phyloP scores from a whole-genome alignment of 1,140 invertebrate genomes.

The Zelostemma sp. region DNA sequence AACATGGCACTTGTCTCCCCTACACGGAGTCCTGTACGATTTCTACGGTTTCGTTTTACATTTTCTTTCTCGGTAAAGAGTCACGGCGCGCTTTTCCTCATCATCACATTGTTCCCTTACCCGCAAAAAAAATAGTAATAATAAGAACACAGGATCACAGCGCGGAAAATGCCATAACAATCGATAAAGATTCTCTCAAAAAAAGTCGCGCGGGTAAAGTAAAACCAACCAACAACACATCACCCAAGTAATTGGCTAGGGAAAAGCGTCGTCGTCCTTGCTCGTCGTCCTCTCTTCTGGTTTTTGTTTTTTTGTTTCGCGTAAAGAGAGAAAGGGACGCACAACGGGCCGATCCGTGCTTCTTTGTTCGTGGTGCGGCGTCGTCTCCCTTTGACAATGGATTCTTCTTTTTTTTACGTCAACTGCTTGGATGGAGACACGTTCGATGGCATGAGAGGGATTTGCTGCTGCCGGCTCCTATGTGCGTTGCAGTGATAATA shows the following conservation, averaged over 20 bases:
- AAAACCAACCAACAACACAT: constrained; percentile 61
- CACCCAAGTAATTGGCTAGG: constrained; percentile 45
- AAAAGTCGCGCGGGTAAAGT: constrained; percentile 53
- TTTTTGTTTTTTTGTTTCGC: too few species aligned
- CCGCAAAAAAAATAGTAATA: constrained; percentile 20
- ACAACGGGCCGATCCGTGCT: not conserved
- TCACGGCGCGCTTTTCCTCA: not conserved
- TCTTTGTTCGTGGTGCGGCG: not conserved
- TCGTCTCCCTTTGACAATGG: not conserved
- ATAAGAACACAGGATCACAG: constrained; percentile 11
- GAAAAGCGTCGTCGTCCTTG: not conserved
- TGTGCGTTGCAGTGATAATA: constrained; percentile 58
- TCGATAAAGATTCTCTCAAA: constrained; percentile 56
- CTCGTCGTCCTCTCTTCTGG: not conserved
- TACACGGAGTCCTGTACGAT: too few species aligned
- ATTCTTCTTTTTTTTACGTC: too few species aligned
- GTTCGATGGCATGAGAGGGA: constrained; percentile 57
- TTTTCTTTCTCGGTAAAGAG: not conserved
- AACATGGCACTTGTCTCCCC: constrained; percentile 15
- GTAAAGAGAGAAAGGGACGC: not conserved
- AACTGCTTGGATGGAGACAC: constrained; percentile 37
- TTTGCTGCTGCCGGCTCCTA: constrained; percentile 46
- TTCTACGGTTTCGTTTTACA: too few species aligned
- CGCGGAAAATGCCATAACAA: constrained; percentile 52
- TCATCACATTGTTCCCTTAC: too few species aligned